These are phyloP conservation scores for Rhaphigaster nebulosa DNA, from an alignment of 2,888 invertebrate species.

Conservation along the genomic window DNA sequence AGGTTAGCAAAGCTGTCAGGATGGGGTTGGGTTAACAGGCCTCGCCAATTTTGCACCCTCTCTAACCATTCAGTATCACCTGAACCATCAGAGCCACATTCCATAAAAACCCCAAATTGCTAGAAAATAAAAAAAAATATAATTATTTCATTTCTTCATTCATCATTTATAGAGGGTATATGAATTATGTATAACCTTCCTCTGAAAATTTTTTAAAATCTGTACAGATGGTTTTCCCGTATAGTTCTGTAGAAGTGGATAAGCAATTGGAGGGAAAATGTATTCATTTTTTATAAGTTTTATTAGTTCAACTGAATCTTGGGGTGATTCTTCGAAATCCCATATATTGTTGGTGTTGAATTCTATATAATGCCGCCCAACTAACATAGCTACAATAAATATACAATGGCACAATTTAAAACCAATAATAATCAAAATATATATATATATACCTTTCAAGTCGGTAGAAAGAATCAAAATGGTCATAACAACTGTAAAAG, in stretches of 20 bases:
- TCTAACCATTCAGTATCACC: constrained; percentile 82
- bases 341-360: constrained; percentile 61
- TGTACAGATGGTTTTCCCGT: constrained; percentile 51
- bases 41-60: constrained; percentile 79
- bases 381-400: constrained; percentile 16
- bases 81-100: constrained; percentile 75
- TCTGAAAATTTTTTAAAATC: constrained; percentile 59
- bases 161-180: not conserved
- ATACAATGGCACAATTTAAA: not conserved
- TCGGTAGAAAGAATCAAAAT: constrained; percentile 64
- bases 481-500: constrained; percentile 64
- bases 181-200: constrained; percentile 55
- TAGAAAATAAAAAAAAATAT: constrained; percentile 41
- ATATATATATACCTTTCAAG: constrained; percentile 63
- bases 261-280: constrained; percentile 69
- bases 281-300: constrained; percentile 82
- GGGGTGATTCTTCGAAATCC: constrained; percentile 72
- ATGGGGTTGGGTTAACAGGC: constrained; percentile 82
- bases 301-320: constrained; percentile 82
- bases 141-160: not conserved
- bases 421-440: not conserved
- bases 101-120: constrained; percentile 81
- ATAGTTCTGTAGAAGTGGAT: constrained; percentile 29
- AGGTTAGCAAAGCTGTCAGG: constrained; percentile 81
- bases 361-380: constrained; percentile 60